Evolutionary conservation across 2,888 invertebrate genomes (phyloP).

Genomic region (Perizoma flavofasciatum): DNA sequence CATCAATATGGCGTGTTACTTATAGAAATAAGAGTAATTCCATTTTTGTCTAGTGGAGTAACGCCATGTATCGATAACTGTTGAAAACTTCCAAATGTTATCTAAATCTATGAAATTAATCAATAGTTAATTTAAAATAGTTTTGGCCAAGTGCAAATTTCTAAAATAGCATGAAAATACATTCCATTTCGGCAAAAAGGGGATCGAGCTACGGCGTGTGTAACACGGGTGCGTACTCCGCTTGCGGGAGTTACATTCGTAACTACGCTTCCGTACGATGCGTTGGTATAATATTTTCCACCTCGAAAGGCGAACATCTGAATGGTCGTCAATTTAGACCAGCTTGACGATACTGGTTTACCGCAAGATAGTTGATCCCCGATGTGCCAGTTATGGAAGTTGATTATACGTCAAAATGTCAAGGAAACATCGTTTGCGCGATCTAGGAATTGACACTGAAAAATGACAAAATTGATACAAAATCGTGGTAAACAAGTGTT

Average conservation of each 20-base stretch:
- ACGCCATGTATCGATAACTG: too few species aligned
- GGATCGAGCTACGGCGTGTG: slow-evolving; percentile 2
- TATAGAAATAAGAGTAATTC: too few species aligned
- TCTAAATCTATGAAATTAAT: too few species aligned
- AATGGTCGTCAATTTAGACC: slow-evolving; percentile 16
- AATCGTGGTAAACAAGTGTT: neutral
- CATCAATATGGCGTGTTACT: too few species aligned
- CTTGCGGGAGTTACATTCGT: slow-evolving; percentile 5
- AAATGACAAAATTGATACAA: neutral
- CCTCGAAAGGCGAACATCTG: slow-evolving; percentile 14
- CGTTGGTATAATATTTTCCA: slow-evolving; percentile 9
- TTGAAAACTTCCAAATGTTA: too few species aligned
- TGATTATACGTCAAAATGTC: neutral
- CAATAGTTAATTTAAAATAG: too few species aligned
- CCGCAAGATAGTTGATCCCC: slow-evolving; percentile 16
- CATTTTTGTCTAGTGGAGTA: too few species aligned
- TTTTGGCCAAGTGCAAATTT: too few species aligned
- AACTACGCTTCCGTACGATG: slow-evolving; percentile 16
- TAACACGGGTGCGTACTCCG: neutral
- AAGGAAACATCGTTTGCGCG: slow-evolving; percentile 18
- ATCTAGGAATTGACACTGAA: slow-evolving; percentile 10
- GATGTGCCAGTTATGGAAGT: neutral
- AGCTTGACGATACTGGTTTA: slow-evolving; percentile 23
- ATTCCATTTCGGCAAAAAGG: slow-evolving; percentile 11
- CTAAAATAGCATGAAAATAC: too few species aligned